These are phyloP conservation scores for Prionace glauca DNA, from an alignment of 2,797 vertebrate genomes.

Conservation along the genomic window DNA sequence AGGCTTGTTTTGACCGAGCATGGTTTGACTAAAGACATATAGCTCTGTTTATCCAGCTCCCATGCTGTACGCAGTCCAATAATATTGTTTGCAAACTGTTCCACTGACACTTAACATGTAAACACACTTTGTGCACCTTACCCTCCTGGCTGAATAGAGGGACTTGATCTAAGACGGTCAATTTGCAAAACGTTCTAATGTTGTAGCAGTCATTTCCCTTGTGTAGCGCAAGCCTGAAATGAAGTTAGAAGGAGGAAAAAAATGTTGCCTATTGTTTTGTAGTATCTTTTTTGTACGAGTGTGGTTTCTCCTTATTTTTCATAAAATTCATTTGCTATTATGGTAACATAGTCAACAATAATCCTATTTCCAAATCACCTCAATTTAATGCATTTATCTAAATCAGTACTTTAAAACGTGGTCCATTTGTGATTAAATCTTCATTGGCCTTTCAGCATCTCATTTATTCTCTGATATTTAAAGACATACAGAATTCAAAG, in stretches of 20 bases:
- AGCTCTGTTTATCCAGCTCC: neutral
- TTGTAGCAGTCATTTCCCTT: slow-evolving; percentile 18
- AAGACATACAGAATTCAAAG: slow-evolving; percentile 30
- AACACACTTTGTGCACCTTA: neutral
- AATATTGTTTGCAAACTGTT: neutral
- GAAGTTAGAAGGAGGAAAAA: neutral
- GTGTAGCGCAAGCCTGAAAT: neutral
- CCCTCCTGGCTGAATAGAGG: neutral
- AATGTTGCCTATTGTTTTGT: neutral
- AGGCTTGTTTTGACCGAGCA: no score
- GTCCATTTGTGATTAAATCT: slow-evolving; percentile 35
- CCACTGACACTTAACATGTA: neutral
- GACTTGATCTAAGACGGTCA: neutral
- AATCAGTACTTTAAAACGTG: neutral
- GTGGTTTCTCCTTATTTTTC: neutral
- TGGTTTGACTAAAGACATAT: no score
- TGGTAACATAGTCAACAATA: neutral
- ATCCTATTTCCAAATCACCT: neutral
- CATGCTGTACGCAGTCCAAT: neutral
- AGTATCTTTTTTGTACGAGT: neutral
- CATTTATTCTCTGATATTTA: slow-evolving; percentile 1
- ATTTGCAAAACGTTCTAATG: slow-evolving; percentile 26
- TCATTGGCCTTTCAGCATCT: slow-evolving; percentile 21
- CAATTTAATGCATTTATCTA: slow-evolving; percentile 30
- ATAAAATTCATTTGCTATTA: slow-evolving; percentile 15